Base-by-base conservation (phyloP, 2,888 invertebrate genomes). In the Bombylius discolor region DNA sequence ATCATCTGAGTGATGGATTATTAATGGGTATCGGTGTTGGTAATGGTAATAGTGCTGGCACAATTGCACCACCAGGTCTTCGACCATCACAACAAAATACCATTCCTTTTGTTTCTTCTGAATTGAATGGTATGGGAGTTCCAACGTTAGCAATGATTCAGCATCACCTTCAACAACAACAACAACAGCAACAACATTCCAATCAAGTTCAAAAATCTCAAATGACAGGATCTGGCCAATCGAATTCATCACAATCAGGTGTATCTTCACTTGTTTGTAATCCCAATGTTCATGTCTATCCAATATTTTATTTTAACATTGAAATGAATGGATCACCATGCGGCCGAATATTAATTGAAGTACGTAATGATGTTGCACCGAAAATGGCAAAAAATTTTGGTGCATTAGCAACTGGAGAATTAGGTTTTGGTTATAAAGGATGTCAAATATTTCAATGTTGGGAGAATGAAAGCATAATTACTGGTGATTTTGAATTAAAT, bases 401-500 rank as follows among this genome's bases (percentile, higher is more conserved):
- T 53, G 79, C 83, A 32, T 74, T 88, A 49, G 79, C 84, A 31
- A 83, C 83, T 11, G 85, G 87, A 51, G 87, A 87, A 66, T 78
- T 82, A 42, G 87, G 88, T 34, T 80, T 83, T 64, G 85, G 87
- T 49, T 89, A 87, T 72, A 85, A 84, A 64, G 88, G 88, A 47
- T 89, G 89, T 71, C 78, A 82, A 63, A 83, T 89, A 64, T 89
- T 88, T 72, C 87, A 88, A 69, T 87, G 87, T 67, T 88, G 88
- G 88, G 85, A 84, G 65, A 83, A 84, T 61, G 87, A 89, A 70
- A 87, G 87, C 68, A 84, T 89, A 51, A 87, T 88, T 63, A 85
- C 85, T 14, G 87, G 87, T 31, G 89, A 89, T 71, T 87, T 87
- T 70, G 88, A 89, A 70, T 73, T 83, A 63, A 88, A 89, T 71